Percentiles rank a stretch among this genome's conserved stretches.
Evolutionary conservation across 2,113 vertebrate genomes (phyloP).

Genomic region (Semicossyphus pulcher): DNA sequence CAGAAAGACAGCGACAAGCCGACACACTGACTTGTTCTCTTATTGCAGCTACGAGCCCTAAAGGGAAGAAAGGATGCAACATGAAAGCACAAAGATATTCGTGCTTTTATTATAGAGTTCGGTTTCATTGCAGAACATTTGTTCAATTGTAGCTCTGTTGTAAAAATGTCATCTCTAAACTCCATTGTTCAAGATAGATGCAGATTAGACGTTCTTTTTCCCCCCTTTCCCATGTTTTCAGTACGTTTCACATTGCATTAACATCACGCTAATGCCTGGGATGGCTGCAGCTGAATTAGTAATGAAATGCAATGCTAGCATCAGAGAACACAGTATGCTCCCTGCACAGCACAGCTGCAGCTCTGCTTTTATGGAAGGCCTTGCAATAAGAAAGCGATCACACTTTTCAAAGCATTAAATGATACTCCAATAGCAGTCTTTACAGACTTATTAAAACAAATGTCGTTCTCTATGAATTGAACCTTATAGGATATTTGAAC

Average conservation of each 20-base stretch:
- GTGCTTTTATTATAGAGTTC: conserved; percentile 24
- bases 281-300: conserved; percentile 81
- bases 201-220: conserved; percentile 32
- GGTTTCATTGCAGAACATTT: conserved; percentile 23
- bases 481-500: conserved; percentile 50
- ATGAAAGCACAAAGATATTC: conserved; percentile 25
- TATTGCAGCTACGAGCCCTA: conserved; percentile 26
- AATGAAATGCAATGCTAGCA: conserved; percentile 76
- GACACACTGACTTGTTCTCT: conserved; percentile 33
- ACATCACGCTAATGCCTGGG: conserved; percentile 72
- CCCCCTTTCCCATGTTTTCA: conserved; percentile 58
- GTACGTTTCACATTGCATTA: conserved; percentile 76
- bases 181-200: conserved; percentile 48
- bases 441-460: conserved; percentile 50
- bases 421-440: conserved; percentile 44
- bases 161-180: background rate
- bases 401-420: conserved; percentile 43
- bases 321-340: conserved; percentile 55
- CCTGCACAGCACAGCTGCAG: conserved; percentile 57
- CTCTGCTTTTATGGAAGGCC: conserved; percentile 57
- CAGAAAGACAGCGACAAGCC: conserved; percentile 37
- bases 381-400: conserved; percentile 53
- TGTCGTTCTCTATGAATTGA: conserved; percentile 5
- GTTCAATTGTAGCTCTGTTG: background rate
- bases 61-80: conserved; percentile 25